These are phyloP conservation scores for Drosophila affinis DNA, from an alignment of 2,888 invertebrate genomes.

Conservation along the genomic window DNA sequence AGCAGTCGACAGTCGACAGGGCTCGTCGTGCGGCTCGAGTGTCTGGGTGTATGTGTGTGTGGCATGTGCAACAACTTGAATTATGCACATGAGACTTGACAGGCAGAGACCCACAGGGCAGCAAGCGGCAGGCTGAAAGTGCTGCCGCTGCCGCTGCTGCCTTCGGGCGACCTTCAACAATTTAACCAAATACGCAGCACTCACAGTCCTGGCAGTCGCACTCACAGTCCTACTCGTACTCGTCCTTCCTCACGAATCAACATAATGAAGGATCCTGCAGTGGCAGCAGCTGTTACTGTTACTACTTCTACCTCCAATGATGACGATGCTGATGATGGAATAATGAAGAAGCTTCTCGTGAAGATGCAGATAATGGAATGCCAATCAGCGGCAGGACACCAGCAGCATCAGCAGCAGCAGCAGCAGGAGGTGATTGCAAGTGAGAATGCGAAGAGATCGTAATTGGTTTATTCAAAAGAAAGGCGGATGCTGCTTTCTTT, in stretches of 20 bases:
- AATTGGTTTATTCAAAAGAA: background rate
- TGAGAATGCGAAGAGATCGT: background rate
- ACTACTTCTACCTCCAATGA: slow-evolving; percentile 5
- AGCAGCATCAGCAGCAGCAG: background rate
- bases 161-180: slow-evolving; percentile 55
- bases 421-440: background rate
- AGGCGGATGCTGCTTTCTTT: background rate
- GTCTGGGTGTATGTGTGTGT: slow-evolving; percentile 38
- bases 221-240: slow-evolving; percentile 14
- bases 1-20: slow-evolving; percentile 38
- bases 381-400: slow-evolving; percentile 27
- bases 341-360: slow-evolving; percentile 48
- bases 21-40: slow-evolving; percentile 33
- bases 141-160: slow-evolving; percentile 26
- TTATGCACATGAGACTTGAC: slow-evolving; percentile 74
- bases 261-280: slow-evolving; percentile 42
- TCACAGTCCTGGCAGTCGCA: slow-evolving; percentile 16
- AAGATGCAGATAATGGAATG: slow-evolving; percentile 49
- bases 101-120: slow-evolving; percentile 33
- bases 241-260: slow-evolving; percentile 23
- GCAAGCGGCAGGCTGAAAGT: slow-evolving; percentile 3
- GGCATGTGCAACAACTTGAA: slow-evolving; percentile 79
- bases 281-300: background rate
- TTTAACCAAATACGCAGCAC: slow-evolving; percentile 43
- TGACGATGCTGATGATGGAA: slow-evolving; percentile 24